phyloP scores from a whole-genome alignment of 2,797 vertebrate species.

The Leucoraja ocellata region DNA sequence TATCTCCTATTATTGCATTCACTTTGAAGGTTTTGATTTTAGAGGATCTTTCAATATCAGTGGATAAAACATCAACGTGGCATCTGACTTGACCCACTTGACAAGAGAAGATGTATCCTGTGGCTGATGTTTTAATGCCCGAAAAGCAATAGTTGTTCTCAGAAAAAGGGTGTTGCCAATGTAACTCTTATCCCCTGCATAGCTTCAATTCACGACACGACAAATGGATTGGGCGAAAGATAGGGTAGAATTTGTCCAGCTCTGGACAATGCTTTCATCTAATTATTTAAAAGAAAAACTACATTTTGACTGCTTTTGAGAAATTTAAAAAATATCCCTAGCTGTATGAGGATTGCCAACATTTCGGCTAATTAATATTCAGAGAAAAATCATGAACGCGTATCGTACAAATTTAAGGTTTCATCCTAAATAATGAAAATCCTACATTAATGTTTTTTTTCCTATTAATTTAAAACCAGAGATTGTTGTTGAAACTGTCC shows the following conservation, averaged over 20 bases:
- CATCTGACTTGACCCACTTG: no score
- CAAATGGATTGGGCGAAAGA: no score
- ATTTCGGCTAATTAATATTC: not conserved
- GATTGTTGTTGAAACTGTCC: not conserved
- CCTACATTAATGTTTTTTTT: not conserved
- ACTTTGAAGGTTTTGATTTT: no score
- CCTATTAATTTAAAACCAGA: not conserved
- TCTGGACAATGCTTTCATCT: not conserved
- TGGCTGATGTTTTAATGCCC: no score
- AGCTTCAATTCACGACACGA: no score
- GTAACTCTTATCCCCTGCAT: no score
- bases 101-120: no score
- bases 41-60: no score
- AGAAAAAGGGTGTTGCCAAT: no score
- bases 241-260: no score
- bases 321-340: constrained; percentile 18
- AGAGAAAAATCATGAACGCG: not conserved
- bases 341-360: not conserved
- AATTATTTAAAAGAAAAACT: not conserved
- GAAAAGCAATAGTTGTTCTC: no score
- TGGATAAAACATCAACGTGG: no score
- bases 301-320: not conserved
- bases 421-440: not conserved
- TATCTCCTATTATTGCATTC: not conserved
- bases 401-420: not conserved